phyloP scores from a whole-genome alignment of 2,797 vertebrate genomes.

The Myripristis murdjan region DNA sequence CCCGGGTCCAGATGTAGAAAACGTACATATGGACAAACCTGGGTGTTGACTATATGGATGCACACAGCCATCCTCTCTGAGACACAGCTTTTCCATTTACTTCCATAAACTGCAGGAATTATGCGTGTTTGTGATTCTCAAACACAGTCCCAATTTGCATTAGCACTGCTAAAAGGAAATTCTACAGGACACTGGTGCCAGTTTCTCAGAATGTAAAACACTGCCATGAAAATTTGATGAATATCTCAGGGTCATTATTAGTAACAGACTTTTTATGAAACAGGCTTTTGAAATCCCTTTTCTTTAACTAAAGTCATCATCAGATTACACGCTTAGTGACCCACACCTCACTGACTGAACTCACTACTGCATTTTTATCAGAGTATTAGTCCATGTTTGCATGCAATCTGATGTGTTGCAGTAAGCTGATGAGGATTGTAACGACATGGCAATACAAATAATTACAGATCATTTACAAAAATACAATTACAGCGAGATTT shows the following conservation, averaged over 20 bases:
- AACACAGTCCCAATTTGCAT: background rate
- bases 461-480: background rate
- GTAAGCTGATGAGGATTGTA: background rate
- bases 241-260: background rate
- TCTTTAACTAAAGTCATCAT: background rate
- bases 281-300: background rate
- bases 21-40: background rate
- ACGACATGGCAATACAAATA: background rate
- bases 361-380: background rate
- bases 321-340: background rate
- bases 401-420: background rate
- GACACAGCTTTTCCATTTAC: background rate
- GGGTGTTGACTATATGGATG: background rate
- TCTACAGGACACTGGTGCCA: background rate
- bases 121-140: background rate
- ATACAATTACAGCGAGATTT: too few relatives aligned
- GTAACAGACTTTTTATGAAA: background rate
- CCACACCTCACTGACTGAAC: background rate
- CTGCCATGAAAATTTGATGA: background rate
- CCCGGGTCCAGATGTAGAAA: background rate
- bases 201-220: background rate
- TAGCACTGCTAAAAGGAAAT: background rate
- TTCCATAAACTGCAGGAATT: background rate
- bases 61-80: background rate
- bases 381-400: background rate